phyloP scores from a whole-genome alignment of 2,797 vertebrate genomes.

The Todus mexicanus region DNA sequence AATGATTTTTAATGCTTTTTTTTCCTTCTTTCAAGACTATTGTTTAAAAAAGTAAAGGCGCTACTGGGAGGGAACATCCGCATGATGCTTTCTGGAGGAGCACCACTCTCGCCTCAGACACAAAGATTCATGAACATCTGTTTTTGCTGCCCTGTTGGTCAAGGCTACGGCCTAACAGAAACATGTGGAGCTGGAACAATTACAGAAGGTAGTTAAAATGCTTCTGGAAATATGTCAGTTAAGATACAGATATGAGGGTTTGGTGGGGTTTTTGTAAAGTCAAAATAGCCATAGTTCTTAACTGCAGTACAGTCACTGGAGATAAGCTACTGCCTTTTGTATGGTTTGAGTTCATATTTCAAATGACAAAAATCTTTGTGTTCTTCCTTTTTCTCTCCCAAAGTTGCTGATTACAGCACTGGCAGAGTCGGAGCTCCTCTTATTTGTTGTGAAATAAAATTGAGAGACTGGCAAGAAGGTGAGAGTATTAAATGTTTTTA shows the following conservation, averaged over 20 bases:
- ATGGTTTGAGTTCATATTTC: neutral
- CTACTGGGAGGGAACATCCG: constrained; percentile 91
- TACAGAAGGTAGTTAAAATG: constrained; percentile 83
- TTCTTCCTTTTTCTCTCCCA: neutral
- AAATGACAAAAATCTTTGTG: neutral
- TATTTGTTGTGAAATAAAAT: constrained; percentile 91
- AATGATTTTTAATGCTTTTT: neutral
- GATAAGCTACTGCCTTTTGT: neutral
- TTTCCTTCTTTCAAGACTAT: constrained; percentile 73
- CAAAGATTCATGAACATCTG: constrained; percentile 99
- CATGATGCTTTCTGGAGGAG: constrained; percentile 97
- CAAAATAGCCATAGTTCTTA: neutral
- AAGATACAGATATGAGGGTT: neutral
- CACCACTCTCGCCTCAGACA: constrained; percentile 89
- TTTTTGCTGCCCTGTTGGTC: constrained; percentile 96
- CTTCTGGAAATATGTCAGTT: neutral
- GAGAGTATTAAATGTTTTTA: neutral
- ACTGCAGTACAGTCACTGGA: neutral
- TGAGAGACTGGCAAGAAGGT: constrained; percentile 97
- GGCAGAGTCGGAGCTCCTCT: constrained; percentile 96
- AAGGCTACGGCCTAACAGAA: constrained; percentile 96
- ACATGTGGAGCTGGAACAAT: constrained; percentile 96
- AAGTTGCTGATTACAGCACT: constrained; percentile 87
- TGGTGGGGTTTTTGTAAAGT: neutral
- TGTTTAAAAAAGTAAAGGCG: constrained; percentile 92